Evolutionary conservation across 2,113 vertebrate species (phyloP), one percentile per base, ranked within the genome.

Genomic region (Gadus chalcogrammus): DNA sequence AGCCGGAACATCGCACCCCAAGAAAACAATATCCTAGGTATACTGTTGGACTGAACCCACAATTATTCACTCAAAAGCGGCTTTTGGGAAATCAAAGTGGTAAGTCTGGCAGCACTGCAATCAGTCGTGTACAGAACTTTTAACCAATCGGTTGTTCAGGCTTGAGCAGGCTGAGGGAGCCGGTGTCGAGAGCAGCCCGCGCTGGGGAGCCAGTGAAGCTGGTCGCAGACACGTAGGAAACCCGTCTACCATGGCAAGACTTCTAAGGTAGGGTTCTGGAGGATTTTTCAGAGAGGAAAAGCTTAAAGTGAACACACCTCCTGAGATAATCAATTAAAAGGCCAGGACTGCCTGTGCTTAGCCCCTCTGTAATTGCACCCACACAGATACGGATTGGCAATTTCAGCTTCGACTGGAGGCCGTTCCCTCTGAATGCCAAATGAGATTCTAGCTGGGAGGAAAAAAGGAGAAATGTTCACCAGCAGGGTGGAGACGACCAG

Each of bases 401-500:
- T 5, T 58, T 58, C 55, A 17, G 16, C 15, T 58, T 17, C 5
- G 8, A 48, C 42, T 13, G 12, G 42, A 48, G 42, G 55, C 55
- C 2, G 55, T 16, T 17, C 55, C 55, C 17, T 58, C 4, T 58
- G 15, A 17, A 31, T 31, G 31, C 31, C n/a, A n/a, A 67, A 52
- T 16, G 1, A 5, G 22, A 4, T 2, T 17, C 17, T 38, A 6
- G 67, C 28, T 1, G 8, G 28, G 67, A 3, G 56, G 15, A 69
- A 15, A 13, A 15, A 13, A 42, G 5, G 28, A 17, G 4, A 2
- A n/a, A 35, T 31, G 62, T 86, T 93, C 95, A 99, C 97, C 95
- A 99, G 91, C 83, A 99, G 97, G 63, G 95, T 98, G 42, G 97
- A 98, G 72, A 99, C 94, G 0, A 96, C 89, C 74, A 99, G 90